Base-by-base conservation (phyloP, 2,113 vertebrate species). In the Mungos mungo region DNA sequence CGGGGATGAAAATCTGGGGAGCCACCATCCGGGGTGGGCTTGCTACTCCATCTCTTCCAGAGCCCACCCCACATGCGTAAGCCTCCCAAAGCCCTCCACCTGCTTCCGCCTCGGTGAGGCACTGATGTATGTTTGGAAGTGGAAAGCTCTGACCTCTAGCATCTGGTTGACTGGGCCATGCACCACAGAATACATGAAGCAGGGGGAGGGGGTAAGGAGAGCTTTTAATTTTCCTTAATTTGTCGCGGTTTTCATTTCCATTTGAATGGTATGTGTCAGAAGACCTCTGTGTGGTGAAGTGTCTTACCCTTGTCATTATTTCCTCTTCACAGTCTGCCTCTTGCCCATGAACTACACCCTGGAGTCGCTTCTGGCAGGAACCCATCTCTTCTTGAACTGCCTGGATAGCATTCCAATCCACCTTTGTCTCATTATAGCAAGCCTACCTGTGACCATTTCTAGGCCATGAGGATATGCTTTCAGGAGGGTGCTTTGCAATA, bases 221-320 rank as follows among this genome's bases (percentile, higher is more conserved):
- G 79, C 89, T 74, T 98, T 97, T 95, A 87, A 98, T 98, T 98
- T 98, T 93, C 97, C 96, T 96, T 92, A 52, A 98, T 98, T 98
- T 90, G 97, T 96, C 93, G 63, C 27, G 97, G 96, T 86, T 98
- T 98, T 98, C 97, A 98, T n/a, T 96, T 97, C 86, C 98, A 98
- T 98, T 98, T 98, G 95, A 97, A 98, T 96, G 96, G 95, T 97
- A 47, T 50, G 87, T 85, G 77, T 97, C 96, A 95, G 95, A 91
- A 97, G 96, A 90, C 66, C 79, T 92, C 71, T 6, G 41, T 14
- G 50, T 63, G 18, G 50, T 60, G 71, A 90, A 77, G 60, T 91
- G 72, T 74, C 95, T 84, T 68, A 66, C 71, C 69, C 93, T 38
- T 95, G 60, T 97, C 95, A 97, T 92, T 77, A 47, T 90, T 76